Conservation (phyloP, 2,113 vertebrate genomes). For the Gobio gobio region DNA sequence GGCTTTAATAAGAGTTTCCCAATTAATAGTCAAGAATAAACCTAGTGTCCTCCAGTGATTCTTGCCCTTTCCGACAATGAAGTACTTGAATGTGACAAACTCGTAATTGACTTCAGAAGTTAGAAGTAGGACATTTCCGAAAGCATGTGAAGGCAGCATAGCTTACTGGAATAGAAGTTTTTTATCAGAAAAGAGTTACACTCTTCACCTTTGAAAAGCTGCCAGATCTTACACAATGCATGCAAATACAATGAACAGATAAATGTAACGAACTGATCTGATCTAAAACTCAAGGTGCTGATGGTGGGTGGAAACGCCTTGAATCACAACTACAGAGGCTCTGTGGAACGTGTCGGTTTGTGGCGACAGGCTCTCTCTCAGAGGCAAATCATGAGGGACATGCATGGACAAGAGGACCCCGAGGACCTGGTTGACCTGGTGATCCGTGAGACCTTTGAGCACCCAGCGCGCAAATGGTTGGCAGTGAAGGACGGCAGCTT, state of each 20-base stretch:
- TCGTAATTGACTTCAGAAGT: too few species aligned
- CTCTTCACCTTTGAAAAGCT: not conserved
- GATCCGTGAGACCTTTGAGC: slow-evolving; percentile 91
- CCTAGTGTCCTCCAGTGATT: too few species aligned
- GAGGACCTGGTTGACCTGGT: slow-evolving; percentile 87
- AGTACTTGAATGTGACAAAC: too few species aligned
- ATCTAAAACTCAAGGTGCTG: slow-evolving; percentile 75
- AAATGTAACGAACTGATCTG: slow-evolving; percentile 9
- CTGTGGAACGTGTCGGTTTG: slow-evolving; percentile 86
- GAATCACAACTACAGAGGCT: slow-evolving; percentile 93
- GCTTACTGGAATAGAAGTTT: not conserved
- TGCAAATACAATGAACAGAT: not conserved
- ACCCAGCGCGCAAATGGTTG: slow-evolving; percentile 87
- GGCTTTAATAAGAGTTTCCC: too few species aligned
- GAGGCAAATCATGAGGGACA: slow-evolving; percentile 86
- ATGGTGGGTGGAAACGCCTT: slow-evolving; percentile 92
- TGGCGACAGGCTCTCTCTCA: slow-evolving; percentile 91
- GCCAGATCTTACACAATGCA: not conserved
- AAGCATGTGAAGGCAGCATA: too few species aligned
- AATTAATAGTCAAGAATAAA: too few species aligned
- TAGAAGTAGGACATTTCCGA: too few species aligned
- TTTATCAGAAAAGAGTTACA: not conserved
- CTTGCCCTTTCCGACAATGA: too few species aligned
- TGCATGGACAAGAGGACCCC: slow-evolving; percentile 80
- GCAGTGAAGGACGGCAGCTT: slow-evolving; percentile 89